Base-by-base conservation (phyloP, 37 sponge, comb jelly and placozoan species). In the Halichondria panicea region DNA sequence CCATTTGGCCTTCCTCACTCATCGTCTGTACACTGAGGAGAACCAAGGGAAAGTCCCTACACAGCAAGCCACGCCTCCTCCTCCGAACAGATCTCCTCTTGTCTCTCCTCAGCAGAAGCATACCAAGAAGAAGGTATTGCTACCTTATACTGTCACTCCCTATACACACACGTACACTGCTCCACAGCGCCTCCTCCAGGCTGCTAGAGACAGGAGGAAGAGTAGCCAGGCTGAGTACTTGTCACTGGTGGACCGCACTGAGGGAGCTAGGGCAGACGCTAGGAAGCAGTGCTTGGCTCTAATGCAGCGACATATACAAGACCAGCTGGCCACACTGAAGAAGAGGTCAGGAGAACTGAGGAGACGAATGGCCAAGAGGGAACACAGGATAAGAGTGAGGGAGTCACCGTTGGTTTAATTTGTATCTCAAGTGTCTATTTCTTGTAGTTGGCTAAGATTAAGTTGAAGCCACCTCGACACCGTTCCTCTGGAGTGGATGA, bases 401-500 rank as follows among this genome's bases (percentile, higher is more conserved):
- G 36, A 34, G 7, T 65, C 4, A 21, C 39, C 36, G 4, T 5
- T 8, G 9, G 3, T 27, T 7, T 43, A 43, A 21, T 19, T 3
- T 43, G n/a, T 68, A n/a, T 5, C 3, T 43, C 68, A 35, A 48
- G 13, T 48, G 15, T n/a, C n/a, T 15, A 48, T 48, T 48, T 46
- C 4, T 43, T 57, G 6, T 37, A 80, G 81, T 52, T 52, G 37
- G 53, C 12, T n/a, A 30, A 38, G 24, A 36, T 80, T 2, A 59
- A 80, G 28, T 38, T 43, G 19, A 80, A 80, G 55, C 81, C 81
- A 45, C 43, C 48, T 34, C 45, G 81, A 28, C 71, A 54, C 34
- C 40, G 63, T 42, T 70, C 71, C 22, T 8, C 34, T 0, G 81
- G 81, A 22, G 22, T 5, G 9, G 72, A 70, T 61, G 72, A 80